Percentiles rank a stretch among this genome's conserved stretches.
phyloP scores from a whole-genome alignment of 2,888 invertebrate species.

The Agonopterix alstromeriana region DNA sequence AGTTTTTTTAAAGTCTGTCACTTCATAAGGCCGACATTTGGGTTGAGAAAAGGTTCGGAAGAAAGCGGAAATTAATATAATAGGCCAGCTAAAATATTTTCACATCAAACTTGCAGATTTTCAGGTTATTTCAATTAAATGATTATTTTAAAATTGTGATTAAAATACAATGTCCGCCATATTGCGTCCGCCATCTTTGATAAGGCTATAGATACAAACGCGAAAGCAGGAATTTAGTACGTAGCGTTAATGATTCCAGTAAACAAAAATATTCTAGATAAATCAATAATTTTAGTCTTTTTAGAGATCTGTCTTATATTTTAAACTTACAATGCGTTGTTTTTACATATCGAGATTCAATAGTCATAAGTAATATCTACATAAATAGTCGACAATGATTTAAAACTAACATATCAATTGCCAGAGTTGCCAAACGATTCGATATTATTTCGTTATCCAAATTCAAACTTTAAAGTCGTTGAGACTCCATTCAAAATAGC shows the following conservation, averaged over 20 bases:
- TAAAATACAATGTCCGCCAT: background rate
- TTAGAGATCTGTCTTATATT: background rate
- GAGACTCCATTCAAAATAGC: too few relatives aligned
- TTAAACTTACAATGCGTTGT: too few relatives aligned
- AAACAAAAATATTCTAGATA: background rate
- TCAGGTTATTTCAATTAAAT: background rate
- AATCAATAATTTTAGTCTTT: background rate
- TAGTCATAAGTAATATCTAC: too few relatives aligned
- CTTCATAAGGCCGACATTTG: background rate
- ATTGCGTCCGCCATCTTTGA: background rate
- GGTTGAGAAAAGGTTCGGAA: background rate
- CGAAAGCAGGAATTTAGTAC: background rate
- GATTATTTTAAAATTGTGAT: background rate
- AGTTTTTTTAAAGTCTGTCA: too few relatives aligned
- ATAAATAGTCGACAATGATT: too few relatives aligned
- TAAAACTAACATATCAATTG: too few relatives aligned
- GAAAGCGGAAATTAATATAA: background rate
- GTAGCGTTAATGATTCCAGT: slow-evolving; percentile 1
- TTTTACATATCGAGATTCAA: too few relatives aligned
- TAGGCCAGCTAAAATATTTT: slow-evolving; percentile 8
- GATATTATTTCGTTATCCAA: too few relatives aligned
- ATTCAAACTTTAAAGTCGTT: too few relatives aligned
- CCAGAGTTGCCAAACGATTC: too few relatives aligned
- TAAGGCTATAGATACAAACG: background rate
- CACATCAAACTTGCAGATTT: background rate